A percentile compares a stretch with the other conserved stretches of the same genome.
Evolutionary conservation across 1,140 invertebrate genomes (phyloP).

Genomic region (Protaetia brevitarsis): DNA sequence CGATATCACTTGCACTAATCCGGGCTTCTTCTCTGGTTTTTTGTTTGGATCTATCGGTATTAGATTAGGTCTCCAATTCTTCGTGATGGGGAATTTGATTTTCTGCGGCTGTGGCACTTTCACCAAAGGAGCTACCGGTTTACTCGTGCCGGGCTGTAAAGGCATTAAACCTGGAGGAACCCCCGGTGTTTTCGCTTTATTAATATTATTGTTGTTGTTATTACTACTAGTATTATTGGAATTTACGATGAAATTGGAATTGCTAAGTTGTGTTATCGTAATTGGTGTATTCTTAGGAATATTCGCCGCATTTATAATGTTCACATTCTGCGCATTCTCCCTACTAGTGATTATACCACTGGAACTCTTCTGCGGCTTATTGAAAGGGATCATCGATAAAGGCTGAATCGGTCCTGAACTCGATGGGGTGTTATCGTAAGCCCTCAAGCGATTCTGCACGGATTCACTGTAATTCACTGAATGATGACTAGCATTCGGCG

Average conservation of each 20-base stretch:
- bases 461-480: constrained; percentile 74
- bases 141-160: constrained; percentile 44
- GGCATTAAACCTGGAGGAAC: constrained; percentile 44
- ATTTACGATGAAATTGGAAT: constrained; percentile 26
- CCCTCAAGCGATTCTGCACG: constrained; percentile 71
- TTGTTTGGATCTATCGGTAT: constrained; percentile 58
- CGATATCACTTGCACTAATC: constrained; percentile 57
- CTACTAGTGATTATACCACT: constrained; percentile 36
- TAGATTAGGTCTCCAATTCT: constrained; percentile 65
- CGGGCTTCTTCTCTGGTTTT: constrained; percentile 40
- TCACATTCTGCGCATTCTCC: constrained; percentile 16
- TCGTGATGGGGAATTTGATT: constrained; percentile 49
- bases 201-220: neutral
- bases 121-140: constrained; percentile 36
- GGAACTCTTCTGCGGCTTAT: constrained; percentile 38
- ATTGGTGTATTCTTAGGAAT: constrained; percentile 44
- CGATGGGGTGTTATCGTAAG: constrained; percentile 63
- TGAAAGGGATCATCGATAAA: constrained; percentile 42
- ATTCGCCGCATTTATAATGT: constrained; percentile 32
- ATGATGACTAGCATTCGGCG: constrained; percentile 68
- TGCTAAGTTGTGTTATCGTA: constrained; percentile 45
- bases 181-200: constrained; percentile 34
- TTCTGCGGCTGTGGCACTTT: constrained; percentile 50
- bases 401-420: constrained; percentile 42
- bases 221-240: constrained; percentile 22